Base-by-base conservation (phyloP, 2,797 vertebrate genomes). In the Cheracebus regulus region DNA sequence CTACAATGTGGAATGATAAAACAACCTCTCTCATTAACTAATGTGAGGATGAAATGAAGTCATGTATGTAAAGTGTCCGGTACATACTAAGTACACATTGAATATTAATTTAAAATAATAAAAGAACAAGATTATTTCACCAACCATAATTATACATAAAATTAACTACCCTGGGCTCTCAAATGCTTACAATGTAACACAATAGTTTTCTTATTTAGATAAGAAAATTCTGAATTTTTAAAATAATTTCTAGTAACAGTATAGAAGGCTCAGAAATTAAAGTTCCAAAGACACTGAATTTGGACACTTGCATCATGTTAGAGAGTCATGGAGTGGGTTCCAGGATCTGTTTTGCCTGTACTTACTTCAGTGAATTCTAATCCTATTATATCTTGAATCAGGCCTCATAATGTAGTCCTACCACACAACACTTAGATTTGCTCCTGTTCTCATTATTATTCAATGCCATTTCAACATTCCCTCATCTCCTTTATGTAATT, bases 91-190 rank as follows among this genome's bases (percentile, higher is more conserved):
- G 15, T 72, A 41, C 7, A 78, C 33, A 61, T 44, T 64, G 70
- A 58, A 81, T 78, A 89, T 26, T 75, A 61, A 92, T 81, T 92
- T 28, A 78, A 91, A 75, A 86, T 76, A 61, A 85, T 85, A 88
- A 83, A 93, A 19, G 48, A 88, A 50, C 15, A 76, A 85, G 46
- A 4, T 86, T 33, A 78, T 76, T 90, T 76, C 39, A 70, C 30
- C 26, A 57, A 50, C 7, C 17, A n/a, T 81, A 41, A 17, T 95
- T 94, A 41, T 48, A 22, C 89, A 85, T 92, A 88, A 93, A 86
- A 82, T 44, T 86, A 88, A 57, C 44, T 1, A 72, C 2, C 11
- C 26, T 72, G 9, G 88, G 3, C 20, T 57, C 9, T 70, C 87
- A 92, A 67, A 70, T 83, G 79, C 61, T 50, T 48, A 48, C 39